These are phyloP conservation scores for Plusia festucae DNA, from an alignment of 2,888 invertebrate species.

Conservation along the genomic window DNA sequence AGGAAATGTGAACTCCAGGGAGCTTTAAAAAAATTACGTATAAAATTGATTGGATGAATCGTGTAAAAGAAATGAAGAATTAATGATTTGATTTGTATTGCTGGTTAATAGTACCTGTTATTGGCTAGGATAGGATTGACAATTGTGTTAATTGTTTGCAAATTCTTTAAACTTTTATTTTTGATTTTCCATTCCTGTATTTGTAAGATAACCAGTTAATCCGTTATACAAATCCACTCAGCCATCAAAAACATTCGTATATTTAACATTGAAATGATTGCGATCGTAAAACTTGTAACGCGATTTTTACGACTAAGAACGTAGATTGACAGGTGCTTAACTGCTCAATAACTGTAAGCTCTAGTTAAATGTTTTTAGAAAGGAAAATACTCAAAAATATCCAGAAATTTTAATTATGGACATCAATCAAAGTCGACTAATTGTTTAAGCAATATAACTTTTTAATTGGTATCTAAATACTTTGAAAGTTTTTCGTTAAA, in stretches of 20 bases:
- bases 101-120: too few species aligned
- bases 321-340: neutral
- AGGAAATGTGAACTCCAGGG: too few species aligned
- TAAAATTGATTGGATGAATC: too few species aligned
- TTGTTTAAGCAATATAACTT: neutral
- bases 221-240: neutral
- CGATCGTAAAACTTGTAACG: constrained; percentile 1
- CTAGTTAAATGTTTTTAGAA: neutral
- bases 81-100: too few species aligned
- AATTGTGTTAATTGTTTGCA: too few species aligned
- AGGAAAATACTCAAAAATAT: neutral
- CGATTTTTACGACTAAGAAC: neutral
- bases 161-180: too few species aligned
- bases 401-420: neutral
- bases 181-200: neutral
- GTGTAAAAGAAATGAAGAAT: too few species aligned
- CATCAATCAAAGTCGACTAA: constrained; percentile 2
- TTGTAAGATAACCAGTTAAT: neutral
- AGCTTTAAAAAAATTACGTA: too few species aligned
- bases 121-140: too few species aligned
- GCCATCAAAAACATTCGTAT: neutral
- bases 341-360: neutral
- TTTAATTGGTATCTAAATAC: neutral
- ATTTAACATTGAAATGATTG: neutral
- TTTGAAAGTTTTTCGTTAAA: neutral